Conservation (phyloP, 2,888 invertebrate species). For the Caenorhabditis uteleia region DNA sequence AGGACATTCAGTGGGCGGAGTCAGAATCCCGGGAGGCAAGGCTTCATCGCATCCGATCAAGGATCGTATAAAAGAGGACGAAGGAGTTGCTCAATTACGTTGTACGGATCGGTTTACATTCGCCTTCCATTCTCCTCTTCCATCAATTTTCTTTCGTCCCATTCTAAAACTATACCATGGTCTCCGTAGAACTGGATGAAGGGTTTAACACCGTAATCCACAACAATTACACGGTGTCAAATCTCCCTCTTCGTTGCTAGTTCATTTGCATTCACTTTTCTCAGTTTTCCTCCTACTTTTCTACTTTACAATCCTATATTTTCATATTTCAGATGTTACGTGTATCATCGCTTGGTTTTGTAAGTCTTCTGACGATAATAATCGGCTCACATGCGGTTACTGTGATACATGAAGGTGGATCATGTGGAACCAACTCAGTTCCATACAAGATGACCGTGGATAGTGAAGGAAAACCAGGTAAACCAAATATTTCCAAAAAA, state of each 20-base stretch:
- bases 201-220: slow-evolving; percentile 42
- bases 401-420: slow-evolving; percentile 40
- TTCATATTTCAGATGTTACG: slow-evolving; percentile 13
- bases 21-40: no score
- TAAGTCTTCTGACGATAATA: no score
- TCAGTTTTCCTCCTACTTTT: background rate
- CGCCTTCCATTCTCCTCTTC: slow-evolving; percentile 1
- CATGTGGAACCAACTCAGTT: slow-evolving; percentile 49
- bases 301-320: slow-evolving; percentile 4
- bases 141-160: slow-evolving; percentile 1
- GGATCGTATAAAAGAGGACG: background rate
- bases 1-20: no score
- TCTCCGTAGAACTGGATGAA: slow-evolving; percentile 12
- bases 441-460: slow-evolving; percentile 55
- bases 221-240: slow-evolving; percentile 36
- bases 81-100: slow-evolving; percentile 4
- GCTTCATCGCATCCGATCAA: no score
- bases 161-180: slow-evolving; percentile 1
- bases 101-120: slow-evolving; percentile 1
- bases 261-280: slow-evolving; percentile 14
- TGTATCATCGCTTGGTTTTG: background rate
- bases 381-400: slow-evolving; percentile 6
- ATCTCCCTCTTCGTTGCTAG: slow-evolving; percentile 5
- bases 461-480: slow-evolving; percentile 56
- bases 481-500: background rate